Evolutionary conservation across 2,888 invertebrate species (phyloP), one percentile per base, ranked within the genome.

Genomic region (Calameuta filiformis): DNA sequence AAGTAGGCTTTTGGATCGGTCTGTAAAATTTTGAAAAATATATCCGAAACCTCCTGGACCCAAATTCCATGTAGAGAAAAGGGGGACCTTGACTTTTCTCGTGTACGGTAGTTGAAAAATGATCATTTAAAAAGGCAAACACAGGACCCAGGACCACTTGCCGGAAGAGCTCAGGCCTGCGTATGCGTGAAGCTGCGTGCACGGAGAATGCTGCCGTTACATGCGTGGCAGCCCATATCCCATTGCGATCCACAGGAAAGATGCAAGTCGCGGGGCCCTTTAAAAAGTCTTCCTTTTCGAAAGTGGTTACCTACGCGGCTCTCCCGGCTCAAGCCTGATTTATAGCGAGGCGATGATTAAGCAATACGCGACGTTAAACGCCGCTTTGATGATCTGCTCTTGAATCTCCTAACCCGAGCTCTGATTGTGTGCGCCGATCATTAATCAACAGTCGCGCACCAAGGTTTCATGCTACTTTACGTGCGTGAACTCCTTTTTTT

Each of bases 281-380:
- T 69, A 69, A 69, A 69, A 69, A 69, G 69, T 69, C 30, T 69
- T 69, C 30, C n/a, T 69, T 69, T 69, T 69, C 68, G 68, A n/a
- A 35, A 40, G 75, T 37, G 12, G 83, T 81, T 40, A 40, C 40
- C 40, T 40, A 40, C 40, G 40, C 15, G 15, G 40, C 40, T 40
- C 15, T 15, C 40, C 40, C 15, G 40, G 85, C 85, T 86, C 85
- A 82, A 40, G 85, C 85, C 86, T 90, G 90, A 91, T 91, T 90
- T 89, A 91, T 90, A 88, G 88, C 85, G 82, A 85, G 85, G 85
- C 87, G 85, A 90, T 91, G 91, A 91, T 91, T 89, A 87, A 88
- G 89, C 91, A 89, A 87, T 88, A 87, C 86, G 85, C 85, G 84
- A 86, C 85, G 88, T 87, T 90, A 90, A 90, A 90, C 88, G 88